Evolutionary conservation across 2,797 vertebrate genomes (phyloP).

Genomic region (Diglossa cyanea): DNA sequence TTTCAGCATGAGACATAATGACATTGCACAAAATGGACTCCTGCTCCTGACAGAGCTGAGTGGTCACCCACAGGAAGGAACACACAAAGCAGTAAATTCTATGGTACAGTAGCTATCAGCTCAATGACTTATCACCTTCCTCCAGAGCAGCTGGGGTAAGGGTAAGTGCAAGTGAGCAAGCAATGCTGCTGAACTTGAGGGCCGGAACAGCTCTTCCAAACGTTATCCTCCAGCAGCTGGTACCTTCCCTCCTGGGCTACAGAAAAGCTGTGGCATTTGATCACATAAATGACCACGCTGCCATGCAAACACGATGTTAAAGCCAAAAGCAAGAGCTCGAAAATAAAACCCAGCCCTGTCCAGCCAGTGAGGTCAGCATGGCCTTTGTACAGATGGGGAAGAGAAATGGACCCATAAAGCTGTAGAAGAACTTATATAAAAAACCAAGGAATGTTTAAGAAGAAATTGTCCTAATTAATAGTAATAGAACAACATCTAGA

Average conservation of each 20-base stretch:
- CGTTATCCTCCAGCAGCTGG: not conserved
- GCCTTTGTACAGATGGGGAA: not conserved
- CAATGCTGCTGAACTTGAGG: not conserved
- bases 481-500: not conserved
- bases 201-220: not conserved
- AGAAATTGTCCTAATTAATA: not conserved
- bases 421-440: not conserved
- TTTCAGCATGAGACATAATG: not conserved
- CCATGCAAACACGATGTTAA: accelerated
- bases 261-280: not conserved
- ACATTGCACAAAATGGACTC: not conserved
- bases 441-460: not conserved
- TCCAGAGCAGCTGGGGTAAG: not conserved
- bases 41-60: not conserved
- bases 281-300: accelerated
- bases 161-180: not conserved
- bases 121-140: not conserved
- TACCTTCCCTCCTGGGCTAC: not conserved
- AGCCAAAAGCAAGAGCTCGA: not conserved
- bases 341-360: not conserved
- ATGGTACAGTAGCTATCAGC: not conserved
- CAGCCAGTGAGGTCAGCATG: not conserved
- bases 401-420: not conserved
- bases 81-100: not conserved
- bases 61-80: not conserved